Evolutionary conservation across 2,113 vertebrate species (phyloP).

Genomic region (Stegastes partitus): DNA sequence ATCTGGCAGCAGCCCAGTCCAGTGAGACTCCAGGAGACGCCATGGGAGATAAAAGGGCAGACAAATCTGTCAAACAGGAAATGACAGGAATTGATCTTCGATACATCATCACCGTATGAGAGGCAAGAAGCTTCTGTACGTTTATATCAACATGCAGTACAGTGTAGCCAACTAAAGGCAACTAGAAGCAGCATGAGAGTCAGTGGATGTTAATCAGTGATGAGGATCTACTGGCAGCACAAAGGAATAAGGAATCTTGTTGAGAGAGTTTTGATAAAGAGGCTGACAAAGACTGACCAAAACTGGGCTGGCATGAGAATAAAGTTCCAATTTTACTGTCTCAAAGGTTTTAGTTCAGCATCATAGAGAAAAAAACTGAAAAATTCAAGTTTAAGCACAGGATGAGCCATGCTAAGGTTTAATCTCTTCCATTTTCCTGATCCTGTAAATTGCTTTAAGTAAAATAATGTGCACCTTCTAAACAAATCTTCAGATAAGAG

Average conservation of each 20-base stretch:
- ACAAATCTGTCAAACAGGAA: conserved; percentile 72
- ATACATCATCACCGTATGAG: too few relatives aligned
- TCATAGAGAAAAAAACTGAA: too few relatives aligned
- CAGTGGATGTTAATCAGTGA: background rate
- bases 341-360: too few relatives aligned
- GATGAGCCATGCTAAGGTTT: too few relatives aligned
- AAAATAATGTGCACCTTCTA: background rate
- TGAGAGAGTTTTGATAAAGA: background rate
- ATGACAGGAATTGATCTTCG: conserved; percentile 6
- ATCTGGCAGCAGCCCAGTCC: conserved; percentile 57
- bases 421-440: too few relatives aligned
- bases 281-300: too few relatives aligned
- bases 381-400: too few relatives aligned
- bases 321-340: too few relatives aligned
- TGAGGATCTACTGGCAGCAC: background rate
- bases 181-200: background rate
- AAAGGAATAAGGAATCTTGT: background rate
- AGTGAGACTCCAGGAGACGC: conserved; percentile 57
- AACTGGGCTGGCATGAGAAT: too few relatives aligned
- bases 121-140: background rate
- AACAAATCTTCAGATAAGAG: background rate
- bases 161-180: background rate
- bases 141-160: too few relatives aligned
- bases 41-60: conserved; percentile 77
- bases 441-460: background rate